Base-by-base conservation (phyloP, 2,113 vertebrate species). In the Centrocercus urophasianus region DNA sequence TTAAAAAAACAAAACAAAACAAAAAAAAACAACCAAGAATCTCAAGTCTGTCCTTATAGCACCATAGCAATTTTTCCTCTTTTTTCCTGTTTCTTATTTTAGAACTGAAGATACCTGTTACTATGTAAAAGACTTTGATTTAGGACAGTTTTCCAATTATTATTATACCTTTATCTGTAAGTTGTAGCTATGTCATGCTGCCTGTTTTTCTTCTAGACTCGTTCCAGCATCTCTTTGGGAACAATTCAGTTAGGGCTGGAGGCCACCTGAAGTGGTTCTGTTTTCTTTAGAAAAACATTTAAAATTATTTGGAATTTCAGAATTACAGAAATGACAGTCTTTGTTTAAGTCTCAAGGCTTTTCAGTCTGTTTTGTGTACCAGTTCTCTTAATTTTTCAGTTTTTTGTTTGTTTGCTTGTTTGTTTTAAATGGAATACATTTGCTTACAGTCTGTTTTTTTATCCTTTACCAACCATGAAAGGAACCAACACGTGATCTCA, bases 301-400 rank as follows among this genome's bases (percentile, higher is more conserved):
- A n/a, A 54, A 20, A 78, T 32, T 9, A 59, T 84, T 87, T 86
- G 82, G 8, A 56, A 54, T 66, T 86, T 77, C 30, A 73, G 76
- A 38, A 21, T 38, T 56, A 8, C 24, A 27, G 47, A 70, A 48
- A 48, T 48, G 32, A 15, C 30, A 48, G 32, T 25, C 63, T 64
- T 69, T 45, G 38, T 72, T 69, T 65, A 27, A 54, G n/a, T 63
- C 34, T 59, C 32, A 42, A 75, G 40, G 43, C 56, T 85, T 22
- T 82, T 65, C 54, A 30, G 6, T 40, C 82, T 18, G 22, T 9
- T 36, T 87, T 20, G 25, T 9, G 4, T 81, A 32, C 11, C 13
- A 43, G 7, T 16, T 15, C 2, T 75, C 8, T 42, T 64, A 52
- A 30, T 56, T 66, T 77, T 50, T 60, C 28, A 52, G 25, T 3